Evolutionary conservation across 2,888 invertebrate genomes (phyloP).

Genomic region (Amphipoea oculea): DNA sequence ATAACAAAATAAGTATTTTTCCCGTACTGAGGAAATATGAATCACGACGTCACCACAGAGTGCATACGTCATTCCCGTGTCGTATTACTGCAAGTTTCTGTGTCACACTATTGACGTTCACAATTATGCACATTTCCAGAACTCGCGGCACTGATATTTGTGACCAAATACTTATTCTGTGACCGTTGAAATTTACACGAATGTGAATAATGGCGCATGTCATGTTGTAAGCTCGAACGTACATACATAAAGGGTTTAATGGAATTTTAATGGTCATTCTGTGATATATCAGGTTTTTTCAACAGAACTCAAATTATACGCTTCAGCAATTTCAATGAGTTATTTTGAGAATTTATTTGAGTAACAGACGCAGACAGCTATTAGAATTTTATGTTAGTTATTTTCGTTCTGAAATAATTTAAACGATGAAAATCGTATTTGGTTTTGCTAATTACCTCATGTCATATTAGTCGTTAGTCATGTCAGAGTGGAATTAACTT

Average conservation of each 20-base stretch:
- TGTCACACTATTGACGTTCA: slow-evolving; percentile 46
- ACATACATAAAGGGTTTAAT: slow-evolving; percentile 16
- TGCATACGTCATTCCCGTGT: slow-evolving; percentile 41
- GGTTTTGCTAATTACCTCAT: background rate
- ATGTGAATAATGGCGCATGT: slow-evolving; percentile 30
- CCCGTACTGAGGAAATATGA: slow-evolving; percentile 7
- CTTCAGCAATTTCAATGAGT: slow-evolving; percentile 4
- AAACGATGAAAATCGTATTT: background rate
- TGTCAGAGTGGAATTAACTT: slow-evolving; percentile 9
- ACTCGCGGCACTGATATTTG: slow-evolving; percentile 25
- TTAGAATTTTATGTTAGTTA: background rate
- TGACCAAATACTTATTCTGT: slow-evolving; percentile 47
- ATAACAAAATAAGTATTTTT: slow-evolving; percentile 35
- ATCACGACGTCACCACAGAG: slow-evolving; percentile 16
- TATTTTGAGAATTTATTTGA: slow-evolving; percentile 5
- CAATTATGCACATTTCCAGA: slow-evolving; percentile 33
- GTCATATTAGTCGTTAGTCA: background rate
- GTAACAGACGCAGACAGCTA: background rate
- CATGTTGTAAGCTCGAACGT: slow-evolving; percentile 14
- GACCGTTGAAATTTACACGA: slow-evolving; percentile 29
- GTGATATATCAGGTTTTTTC: slow-evolving; percentile 3
- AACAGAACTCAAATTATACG: background rate
- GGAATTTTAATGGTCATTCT: slow-evolving; percentile 27
- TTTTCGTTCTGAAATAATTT: background rate
- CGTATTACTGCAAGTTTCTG: slow-evolving; percentile 45